Conservation (phyloP, 1,140 invertebrate genomes). For the Neodiprion pinetum region DNA sequence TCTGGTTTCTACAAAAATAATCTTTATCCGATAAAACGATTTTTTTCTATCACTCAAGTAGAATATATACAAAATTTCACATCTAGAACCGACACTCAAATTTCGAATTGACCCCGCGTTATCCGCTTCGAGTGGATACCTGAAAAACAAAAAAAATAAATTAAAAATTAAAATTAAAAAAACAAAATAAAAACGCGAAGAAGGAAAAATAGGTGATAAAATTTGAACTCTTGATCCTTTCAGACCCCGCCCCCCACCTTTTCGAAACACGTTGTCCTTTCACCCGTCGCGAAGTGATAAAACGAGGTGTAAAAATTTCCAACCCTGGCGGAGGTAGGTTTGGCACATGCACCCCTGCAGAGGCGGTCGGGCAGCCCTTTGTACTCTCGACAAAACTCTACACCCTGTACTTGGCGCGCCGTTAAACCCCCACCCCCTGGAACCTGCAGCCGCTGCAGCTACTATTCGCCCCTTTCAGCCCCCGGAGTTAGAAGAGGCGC, state of each 20-base stretch:
- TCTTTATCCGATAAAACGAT: too few relatives aligned
- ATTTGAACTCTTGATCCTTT: constrained; percentile 1
- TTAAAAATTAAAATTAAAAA: too few relatives aligned
- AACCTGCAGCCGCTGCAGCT: background rate
- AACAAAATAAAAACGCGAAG: too few relatives aligned
- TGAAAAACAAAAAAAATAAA: too few relatives aligned
- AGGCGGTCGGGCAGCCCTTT: constrained; percentile 23
- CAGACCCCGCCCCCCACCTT: background rate
- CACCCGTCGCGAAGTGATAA: background rate
- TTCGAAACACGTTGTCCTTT: background rate
- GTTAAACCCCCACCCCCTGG: constrained; percentile 30
- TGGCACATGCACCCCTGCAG: background rate
- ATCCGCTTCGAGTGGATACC: too few relatives aligned
- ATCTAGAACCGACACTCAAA: background rate
- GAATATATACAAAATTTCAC: background rate
- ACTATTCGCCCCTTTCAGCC: constrained; percentile 31
- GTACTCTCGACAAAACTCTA: constrained; percentile 39
- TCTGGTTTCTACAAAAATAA: too few relatives aligned
- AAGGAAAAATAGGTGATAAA: background rate
- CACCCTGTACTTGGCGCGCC: constrained; percentile 36
- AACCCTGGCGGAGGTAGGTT: background rate
- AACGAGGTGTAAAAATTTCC: too few relatives aligned
- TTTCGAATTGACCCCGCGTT: background rate
- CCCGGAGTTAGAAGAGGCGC: background rate
- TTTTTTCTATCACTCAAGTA: background rate